Evolutionary conservation across 2,888 invertebrate species (phyloP).

Genomic region (Cynaeus angustus): DNA sequence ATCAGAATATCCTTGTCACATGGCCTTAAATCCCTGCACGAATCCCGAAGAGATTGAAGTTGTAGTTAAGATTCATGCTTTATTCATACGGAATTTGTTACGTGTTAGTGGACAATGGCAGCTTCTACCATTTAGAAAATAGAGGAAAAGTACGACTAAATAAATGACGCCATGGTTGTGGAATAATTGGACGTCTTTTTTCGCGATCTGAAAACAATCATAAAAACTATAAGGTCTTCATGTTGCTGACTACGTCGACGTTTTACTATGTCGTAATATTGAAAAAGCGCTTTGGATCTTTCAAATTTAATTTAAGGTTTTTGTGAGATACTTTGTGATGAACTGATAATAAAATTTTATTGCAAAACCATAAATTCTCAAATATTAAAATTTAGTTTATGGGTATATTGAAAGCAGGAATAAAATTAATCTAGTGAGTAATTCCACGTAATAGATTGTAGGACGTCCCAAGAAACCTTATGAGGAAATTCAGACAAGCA

Average conservation of each 20-base stretch:
- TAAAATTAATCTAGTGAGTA: constrained; percentile 15
- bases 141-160: background rate
- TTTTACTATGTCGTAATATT: constrained; percentile 44
- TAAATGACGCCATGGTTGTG: background rate
- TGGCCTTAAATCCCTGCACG: constrained; percentile 52
- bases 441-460: no score
- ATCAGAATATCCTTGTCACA: constrained; percentile 58
- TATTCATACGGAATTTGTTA: constrained; percentile 60
- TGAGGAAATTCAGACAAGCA: background rate
- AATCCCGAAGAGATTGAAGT: constrained; percentile 57
- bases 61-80: constrained; percentile 59
- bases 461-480: no score
- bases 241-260: constrained; percentile 40
- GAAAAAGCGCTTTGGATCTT: constrained; percentile 36
- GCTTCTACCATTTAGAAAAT: constrained; percentile 2
- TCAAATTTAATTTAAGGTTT: constrained; percentile 43
- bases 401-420: constrained; percentile 11
- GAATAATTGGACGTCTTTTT: no score
- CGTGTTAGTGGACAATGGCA: constrained; percentile 55
- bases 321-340: constrained; percentile 41
- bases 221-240: constrained; percentile 11
- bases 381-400: constrained; percentile 42
- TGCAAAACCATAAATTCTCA: constrained; percentile 35
- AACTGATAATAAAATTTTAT: constrained; percentile 46
- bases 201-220: background rate